Percentiles rank a stretch among this genome's conserved stretches.
Evolutionary conservation across 1,140 invertebrate genomes (phyloP).

Genomic region (Calephelis virginiensis): DNA sequence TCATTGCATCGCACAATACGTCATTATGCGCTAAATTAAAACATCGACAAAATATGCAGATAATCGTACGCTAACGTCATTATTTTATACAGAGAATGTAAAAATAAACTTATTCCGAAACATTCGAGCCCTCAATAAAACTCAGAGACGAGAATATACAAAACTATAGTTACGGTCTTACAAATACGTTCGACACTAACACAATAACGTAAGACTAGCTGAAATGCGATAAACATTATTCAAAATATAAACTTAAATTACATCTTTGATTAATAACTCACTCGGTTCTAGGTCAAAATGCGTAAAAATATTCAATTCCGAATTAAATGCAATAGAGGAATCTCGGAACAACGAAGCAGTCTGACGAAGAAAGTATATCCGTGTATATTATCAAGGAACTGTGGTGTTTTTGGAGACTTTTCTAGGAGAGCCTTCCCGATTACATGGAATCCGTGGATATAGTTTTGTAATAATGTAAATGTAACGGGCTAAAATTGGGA

Average conservation of each 20-base stretch:
- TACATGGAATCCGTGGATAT: background rate
- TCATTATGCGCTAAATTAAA: conserved; percentile 68
- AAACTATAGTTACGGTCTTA: conserved; percentile 65
- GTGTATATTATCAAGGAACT: conserved; percentile 55
- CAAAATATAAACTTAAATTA: conserved; percentile 73
- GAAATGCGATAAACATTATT: conserved; percentile 76
- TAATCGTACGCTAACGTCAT: conserved; percentile 57
- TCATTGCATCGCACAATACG: conserved; percentile 62
- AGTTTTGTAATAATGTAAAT: background rate
- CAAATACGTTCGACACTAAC: conserved; percentile 66
- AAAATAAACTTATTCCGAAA: conserved; percentile 54
- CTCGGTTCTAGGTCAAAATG: conserved; percentile 63
- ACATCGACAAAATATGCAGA: conserved; percentile 74
- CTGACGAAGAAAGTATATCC: conserved; percentile 41
- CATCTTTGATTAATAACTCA: conserved; percentile 76
- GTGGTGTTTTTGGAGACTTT: conserved; percentile 41
- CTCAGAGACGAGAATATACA: conserved; percentile 71
- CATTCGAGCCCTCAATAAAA: conserved; percentile 50
- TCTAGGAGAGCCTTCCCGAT: background rate
- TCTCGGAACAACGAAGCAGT: conserved; percentile 53
- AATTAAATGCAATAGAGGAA: conserved; percentile 57
- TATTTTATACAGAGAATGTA: conserved; percentile 58
- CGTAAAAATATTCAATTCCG: conserved; percentile 66
- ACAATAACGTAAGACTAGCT: conserved; percentile 75
- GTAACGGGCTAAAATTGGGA: too few species aligned